A percentile compares a stretch with the other conserved stretches of the same genome.
These are phyloP conservation scores for Caenorhabditis brenneri DNA, from an alignment of 1,140 invertebrate genomes.

Conservation along the genomic window DNA sequence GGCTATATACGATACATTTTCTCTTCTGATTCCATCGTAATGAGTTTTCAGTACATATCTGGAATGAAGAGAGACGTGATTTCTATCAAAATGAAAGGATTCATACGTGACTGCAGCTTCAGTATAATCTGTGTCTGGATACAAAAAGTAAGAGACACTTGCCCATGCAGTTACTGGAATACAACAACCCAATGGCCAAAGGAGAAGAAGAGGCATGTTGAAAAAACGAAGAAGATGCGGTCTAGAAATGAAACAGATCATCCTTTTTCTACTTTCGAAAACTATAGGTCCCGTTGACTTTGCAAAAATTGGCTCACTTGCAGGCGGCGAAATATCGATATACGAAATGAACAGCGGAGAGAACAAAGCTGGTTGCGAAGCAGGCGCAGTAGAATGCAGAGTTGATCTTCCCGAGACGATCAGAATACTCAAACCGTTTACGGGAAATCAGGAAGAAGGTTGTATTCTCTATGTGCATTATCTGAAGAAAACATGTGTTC, in stretches of 20 bases:
- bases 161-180: constrained; percentile 2
- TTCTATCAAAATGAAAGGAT: background rate
- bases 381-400: constrained; percentile 15
- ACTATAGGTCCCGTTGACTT: background rate
- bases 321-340: constrained; percentile 11
- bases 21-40: background rate
- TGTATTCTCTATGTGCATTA: constrained; percentile 29
- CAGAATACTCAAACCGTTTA: constrained; percentile 1
- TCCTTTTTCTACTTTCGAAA: background rate
- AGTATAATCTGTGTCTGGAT: background rate
- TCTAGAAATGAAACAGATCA: background rate
- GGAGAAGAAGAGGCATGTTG: background rate
- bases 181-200: background rate
- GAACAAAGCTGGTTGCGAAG: background rate
- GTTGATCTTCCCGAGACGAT: constrained; percentile 7
- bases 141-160: constrained; percentile 30
- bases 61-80: background rate
- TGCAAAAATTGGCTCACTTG: background rate
- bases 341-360: background rate
- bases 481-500: too few species aligned
- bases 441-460: constrained; percentile 11
- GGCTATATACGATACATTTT: background rate
- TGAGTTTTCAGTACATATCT: constrained; percentile 1
- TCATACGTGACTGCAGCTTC: constrained; percentile 20
- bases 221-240: background rate